Conservation (phyloP, 2,113 vertebrate genomes). For the Calyptomena viridis region DNA sequence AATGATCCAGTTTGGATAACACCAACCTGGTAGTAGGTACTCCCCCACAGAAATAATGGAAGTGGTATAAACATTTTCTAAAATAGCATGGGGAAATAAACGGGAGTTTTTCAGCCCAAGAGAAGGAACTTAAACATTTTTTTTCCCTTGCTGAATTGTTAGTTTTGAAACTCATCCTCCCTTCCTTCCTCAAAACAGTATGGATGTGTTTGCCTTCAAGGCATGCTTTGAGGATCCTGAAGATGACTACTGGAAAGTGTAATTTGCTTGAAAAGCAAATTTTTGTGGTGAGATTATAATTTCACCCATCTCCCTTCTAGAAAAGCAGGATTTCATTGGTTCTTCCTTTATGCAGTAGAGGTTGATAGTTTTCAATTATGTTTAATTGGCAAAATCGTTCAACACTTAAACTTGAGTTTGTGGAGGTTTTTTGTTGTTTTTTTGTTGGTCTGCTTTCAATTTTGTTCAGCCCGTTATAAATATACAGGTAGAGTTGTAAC, state of each 20-base stretch:
- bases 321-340: not conserved
- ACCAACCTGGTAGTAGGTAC: not conserved
- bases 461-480: not conserved
- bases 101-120: not conserved
- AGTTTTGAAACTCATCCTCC: not conserved
- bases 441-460: not conserved
- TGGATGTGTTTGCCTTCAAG: not conserved
- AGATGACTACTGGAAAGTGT: not conserved
- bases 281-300: not conserved
- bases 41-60: not conserved
- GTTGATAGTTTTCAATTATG: not conserved
- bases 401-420: not conserved
- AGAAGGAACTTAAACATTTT: rapidly evolving
- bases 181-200: not conserved
- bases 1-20: not conserved
- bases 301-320: not conserved
- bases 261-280: not conserved
- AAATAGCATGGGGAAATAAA: not conserved
- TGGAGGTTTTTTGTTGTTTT: not conserved
- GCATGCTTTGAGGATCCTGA: not conserved
- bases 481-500: not conserved
- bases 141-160: not conserved
- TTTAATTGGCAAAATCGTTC: not conserved
- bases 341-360: not conserved
- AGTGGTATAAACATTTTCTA: not conserved